A percentile compares a stretch with the other conserved stretches of the same genome.
phyloP scores from a whole-genome alignment of 2,888 invertebrate species.

The Darwinula stevensoni region DNA sequence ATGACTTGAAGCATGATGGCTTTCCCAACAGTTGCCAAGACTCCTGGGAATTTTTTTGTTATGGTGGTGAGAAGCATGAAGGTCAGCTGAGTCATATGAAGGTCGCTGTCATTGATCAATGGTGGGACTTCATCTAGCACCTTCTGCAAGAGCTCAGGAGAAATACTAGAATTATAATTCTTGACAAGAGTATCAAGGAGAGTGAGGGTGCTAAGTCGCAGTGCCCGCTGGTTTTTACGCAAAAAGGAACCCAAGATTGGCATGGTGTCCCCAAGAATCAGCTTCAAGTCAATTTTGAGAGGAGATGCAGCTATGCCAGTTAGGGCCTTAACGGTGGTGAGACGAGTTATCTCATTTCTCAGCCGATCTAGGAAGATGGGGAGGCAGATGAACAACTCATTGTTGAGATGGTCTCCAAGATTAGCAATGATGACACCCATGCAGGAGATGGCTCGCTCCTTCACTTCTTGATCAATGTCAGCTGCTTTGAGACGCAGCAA shows the following conservation, averaged over 20 bases:
- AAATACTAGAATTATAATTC: slow-evolving; percentile 42
- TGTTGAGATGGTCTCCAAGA: slow-evolving; percentile 50
- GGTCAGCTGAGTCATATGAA: slow-evolving; percentile 83
- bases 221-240: slow-evolving; percentile 78
- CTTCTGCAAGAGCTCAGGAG: slow-evolving; percentile 38
- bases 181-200: slow-evolving; percentile 66
- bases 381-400: slow-evolving; percentile 50
- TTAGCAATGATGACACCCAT: slow-evolving; percentile 83
- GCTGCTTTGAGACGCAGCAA: slow-evolving; percentile 60
- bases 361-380: slow-evolving; percentile 84
- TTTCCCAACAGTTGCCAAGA: slow-evolving; percentile 23
- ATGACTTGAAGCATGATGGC: slow-evolving; percentile 59
- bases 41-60: slow-evolving; percentile 42
- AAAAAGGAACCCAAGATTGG: slow-evolving; percentile 77
- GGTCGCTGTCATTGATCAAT: slow-evolving; percentile 67
- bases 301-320: slow-evolving; percentile 79
- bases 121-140: slow-evolving; percentile 59
- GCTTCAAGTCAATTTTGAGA: slow-evolving; percentile 45
- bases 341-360: slow-evolving; percentile 81
- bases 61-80: slow-evolving; percentile 52
- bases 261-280: slow-evolving; percentile 56
- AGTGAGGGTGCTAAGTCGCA: slow-evolving; percentile 66
- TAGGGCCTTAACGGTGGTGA: slow-evolving; percentile 83
- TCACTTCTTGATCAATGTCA: slow-evolving; percentile 97
- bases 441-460: slow-evolving; percentile 87